Conservation (phyloP, 35 echinoderm and acorn worm genomes). For the Lytechinus pictus region DNA sequence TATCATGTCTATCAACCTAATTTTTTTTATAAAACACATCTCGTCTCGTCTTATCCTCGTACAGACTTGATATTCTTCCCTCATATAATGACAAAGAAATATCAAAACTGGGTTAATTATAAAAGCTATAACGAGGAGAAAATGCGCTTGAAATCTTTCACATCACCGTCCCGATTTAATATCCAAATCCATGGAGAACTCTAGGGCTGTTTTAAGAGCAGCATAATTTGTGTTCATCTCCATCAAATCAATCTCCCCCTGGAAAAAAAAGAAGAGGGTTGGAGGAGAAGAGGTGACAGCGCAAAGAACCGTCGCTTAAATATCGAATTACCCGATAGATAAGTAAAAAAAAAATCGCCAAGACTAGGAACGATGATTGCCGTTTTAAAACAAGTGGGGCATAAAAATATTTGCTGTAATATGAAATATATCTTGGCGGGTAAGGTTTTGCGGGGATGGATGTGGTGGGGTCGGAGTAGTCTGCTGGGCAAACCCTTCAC, state of each 20-base stretch:
- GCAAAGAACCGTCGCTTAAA: background rate
- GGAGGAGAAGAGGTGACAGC: background rate
- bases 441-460: background rate
- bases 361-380: background rate
- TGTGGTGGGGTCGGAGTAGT: no score
- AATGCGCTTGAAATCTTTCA: background rate
- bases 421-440: background rate
- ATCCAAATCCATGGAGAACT: background rate
- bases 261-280: background rate
- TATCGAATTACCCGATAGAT: background rate
- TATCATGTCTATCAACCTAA: background rate
- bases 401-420: background rate
- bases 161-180: background rate
- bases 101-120: background rate
- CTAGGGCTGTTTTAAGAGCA: background rate
- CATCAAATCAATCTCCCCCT: background rate
- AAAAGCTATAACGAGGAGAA: background rate
- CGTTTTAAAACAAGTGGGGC: background rate
- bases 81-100: background rate
- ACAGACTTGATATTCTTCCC: background rate
- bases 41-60: background rate
- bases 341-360: background rate
- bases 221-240: background rate
- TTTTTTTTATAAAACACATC: background rate
- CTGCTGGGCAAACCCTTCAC: no score